Evolutionary conservation across 2,888 invertebrate species (phyloP).

Genomic region (Troides oblongomaculatus): DNA sequence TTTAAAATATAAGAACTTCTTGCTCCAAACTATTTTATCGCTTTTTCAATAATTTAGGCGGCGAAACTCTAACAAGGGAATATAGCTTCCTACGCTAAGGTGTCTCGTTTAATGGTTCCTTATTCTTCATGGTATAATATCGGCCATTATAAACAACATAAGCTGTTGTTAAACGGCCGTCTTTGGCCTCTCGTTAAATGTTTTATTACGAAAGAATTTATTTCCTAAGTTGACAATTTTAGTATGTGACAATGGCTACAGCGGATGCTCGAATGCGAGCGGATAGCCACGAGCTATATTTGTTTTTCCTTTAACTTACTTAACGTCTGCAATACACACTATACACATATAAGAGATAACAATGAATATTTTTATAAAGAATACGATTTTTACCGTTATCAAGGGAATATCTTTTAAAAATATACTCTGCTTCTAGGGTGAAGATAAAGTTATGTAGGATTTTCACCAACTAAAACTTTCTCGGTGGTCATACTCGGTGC

Average conservation of each 20-base stretch:
- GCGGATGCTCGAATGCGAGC: constrained; percentile 6
- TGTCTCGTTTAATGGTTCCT: constrained; percentile 14
- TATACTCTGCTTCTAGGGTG: too few relatives aligned
- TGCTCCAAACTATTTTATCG: neutral
- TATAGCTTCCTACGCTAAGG: neutral
- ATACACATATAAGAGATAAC: too few relatives aligned
- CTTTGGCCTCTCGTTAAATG: constrained; percentile 17
- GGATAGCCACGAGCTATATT: neutral
- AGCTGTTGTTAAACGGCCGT: constrained; percentile 19
- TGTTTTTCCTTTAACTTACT: neutral
- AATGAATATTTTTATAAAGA: too few relatives aligned
- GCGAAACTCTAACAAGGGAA: constrained; percentile 14
- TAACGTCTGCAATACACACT: too few relatives aligned
- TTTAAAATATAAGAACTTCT: neutral
- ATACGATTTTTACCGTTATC: too few relatives aligned
- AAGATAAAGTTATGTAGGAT: too few relatives aligned
- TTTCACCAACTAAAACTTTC: too few relatives aligned
- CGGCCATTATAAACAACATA: constrained; percentile 14
- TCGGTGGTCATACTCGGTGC: too few relatives aligned
- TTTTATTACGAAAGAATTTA: constrained; percentile 13
- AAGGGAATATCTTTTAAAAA: too few relatives aligned
- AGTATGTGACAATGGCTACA: constrained; percentile 14
- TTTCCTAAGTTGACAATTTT: constrained; percentile 17
- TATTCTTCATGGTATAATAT: constrained; percentile 19
- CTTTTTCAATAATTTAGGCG: constrained; percentile 1